Percentiles rank a stretch among this genome's conserved stretches.
phyloP scores from a whole-genome alignment of 2,888 invertebrate genomes.

The Rhamphomyia laevipes region DNA sequence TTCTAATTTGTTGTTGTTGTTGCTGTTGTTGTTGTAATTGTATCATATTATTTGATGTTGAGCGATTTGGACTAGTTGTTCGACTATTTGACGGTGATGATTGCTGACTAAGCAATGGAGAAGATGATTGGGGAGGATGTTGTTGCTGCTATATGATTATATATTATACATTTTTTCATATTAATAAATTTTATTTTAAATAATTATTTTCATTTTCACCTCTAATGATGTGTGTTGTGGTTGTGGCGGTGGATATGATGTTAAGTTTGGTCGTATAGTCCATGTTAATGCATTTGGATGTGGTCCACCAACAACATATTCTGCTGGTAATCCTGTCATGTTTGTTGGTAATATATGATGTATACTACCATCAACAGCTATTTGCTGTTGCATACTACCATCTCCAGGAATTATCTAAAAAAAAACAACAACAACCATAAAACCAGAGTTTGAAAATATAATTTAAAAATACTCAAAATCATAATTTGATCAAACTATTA shows the following conservation, averaged over 20 bases:
- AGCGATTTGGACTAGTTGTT: slow-evolving; percentile 51
- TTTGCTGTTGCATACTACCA: slow-evolving; percentile 24
- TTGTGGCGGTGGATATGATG: slow-evolving; percentile 19
- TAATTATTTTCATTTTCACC: slow-evolving; percentile 12
- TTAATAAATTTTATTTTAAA: not conserved
- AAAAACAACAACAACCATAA: slow-evolving; percentile 2
- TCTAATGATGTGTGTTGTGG: slow-evolving; percentile 17
- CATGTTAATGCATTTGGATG: slow-evolving; percentile 24
- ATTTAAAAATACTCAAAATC: too few species aligned
- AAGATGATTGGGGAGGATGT: slow-evolving; percentile 46
- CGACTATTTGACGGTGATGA: slow-evolving; percentile 71
- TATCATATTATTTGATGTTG: slow-evolving; percentile 15
- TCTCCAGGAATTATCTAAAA: slow-evolving; percentile 30
- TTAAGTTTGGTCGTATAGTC: slow-evolving; percentile 25
- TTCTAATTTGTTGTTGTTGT: slow-evolving; percentile 26
- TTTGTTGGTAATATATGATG: slow-evolving; percentile 34
- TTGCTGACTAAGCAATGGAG: slow-evolving; percentile 59
- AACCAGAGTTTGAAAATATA: too few species aligned
- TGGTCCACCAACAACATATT: slow-evolving; percentile 23
- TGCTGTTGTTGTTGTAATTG: slow-evolving; percentile 22
- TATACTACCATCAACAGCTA: slow-evolving; percentile 30
- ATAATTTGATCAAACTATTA: too few species aligned
- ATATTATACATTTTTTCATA: too few species aligned
- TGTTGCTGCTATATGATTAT: slow-evolving; percentile 7
- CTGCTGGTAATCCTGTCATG: slow-evolving; percentile 33